These are phyloP conservation scores for Rhincodon typus DNA, from an alignment of 2,797 vertebrate genomes.

Conservation along the genomic window DNA sequence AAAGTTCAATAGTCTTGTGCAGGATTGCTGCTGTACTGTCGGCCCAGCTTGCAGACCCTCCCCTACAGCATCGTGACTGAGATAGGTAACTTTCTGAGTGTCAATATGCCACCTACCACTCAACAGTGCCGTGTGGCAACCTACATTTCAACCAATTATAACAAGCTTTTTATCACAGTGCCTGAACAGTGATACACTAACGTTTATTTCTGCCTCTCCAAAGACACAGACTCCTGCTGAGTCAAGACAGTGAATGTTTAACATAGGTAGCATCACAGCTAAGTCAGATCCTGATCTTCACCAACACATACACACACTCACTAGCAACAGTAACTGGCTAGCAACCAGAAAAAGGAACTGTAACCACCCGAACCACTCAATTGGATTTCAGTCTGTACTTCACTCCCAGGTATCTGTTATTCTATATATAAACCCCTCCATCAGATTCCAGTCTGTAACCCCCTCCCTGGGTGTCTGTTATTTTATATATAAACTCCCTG, in stretches of 20 bases:
- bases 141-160: background rate
- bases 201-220: background rate
- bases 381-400: background rate
- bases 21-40: background rate
- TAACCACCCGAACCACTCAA: background rate
- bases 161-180: background rate
- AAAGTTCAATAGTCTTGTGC: background rate
- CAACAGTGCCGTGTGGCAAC: background rate
- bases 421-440: background rate
- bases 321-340: background rate
- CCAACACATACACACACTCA: background rate
- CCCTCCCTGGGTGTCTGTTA: background rate
- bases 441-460: background rate
- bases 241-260: background rate
- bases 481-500: background rate
- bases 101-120: background rate
- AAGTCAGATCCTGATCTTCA: background rate
- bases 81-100: background rate
- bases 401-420: background rate
- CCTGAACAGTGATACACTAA: background rate
- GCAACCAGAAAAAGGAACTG: background rate
- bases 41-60: background rate
- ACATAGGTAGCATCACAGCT: slow-evolving; percentile 6
- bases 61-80: background rate
- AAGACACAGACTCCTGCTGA: background rate